phyloP scores from a whole-genome alignment of 2,888 invertebrate genomes.

The Gymnosoma rotundatum region DNA sequence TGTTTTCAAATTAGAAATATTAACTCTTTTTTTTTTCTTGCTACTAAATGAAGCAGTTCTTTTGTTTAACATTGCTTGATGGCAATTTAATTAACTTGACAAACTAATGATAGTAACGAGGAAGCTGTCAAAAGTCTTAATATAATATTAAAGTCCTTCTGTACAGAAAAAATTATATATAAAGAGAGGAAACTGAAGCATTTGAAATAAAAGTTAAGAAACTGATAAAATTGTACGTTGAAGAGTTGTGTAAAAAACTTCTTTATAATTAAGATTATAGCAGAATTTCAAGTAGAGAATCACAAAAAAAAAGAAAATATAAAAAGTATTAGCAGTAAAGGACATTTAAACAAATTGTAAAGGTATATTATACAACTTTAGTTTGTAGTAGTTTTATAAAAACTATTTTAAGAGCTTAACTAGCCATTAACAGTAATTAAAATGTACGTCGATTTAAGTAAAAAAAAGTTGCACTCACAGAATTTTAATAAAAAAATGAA shows the following conservation, averaged over 20 bases:
- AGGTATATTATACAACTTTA: conserved; percentile 31
- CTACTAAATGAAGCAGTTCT: conserved; percentile 26
- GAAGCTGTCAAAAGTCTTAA: conserved; percentile 58
- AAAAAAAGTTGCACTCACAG: conserved; percentile 18
- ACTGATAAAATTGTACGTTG: conserved; percentile 19
- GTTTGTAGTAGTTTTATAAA: not conserved
- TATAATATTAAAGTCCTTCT: conserved; percentile 25
- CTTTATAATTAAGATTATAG: conserved; percentile 59
- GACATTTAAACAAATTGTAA: conserved; percentile 47
- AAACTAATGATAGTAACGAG: conserved; percentile 64
- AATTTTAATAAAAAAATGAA: not conserved
- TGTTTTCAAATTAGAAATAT: conserved; percentile 11
- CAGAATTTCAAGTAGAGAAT: conserved; percentile 10
- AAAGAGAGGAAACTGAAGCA: not conserved
- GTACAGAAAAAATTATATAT: not conserved
- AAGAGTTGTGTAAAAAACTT: conserved; percentile 21
- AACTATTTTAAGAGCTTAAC: conserved; percentile 50
- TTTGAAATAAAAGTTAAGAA: not conserved
- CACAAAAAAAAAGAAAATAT: conserved; percentile 19
- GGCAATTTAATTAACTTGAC: conserved; percentile 68
- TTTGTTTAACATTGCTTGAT: conserved; percentile 62
- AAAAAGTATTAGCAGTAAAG: conserved; percentile 35
- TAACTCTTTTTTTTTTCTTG: conserved; percentile 52
- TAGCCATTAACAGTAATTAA: conserved; percentile 64
- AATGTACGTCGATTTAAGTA: conserved; percentile 24